Base-by-base conservation (phyloP, 2,888 invertebrate genomes). In the Nipponacmea schrenckii region DNA sequence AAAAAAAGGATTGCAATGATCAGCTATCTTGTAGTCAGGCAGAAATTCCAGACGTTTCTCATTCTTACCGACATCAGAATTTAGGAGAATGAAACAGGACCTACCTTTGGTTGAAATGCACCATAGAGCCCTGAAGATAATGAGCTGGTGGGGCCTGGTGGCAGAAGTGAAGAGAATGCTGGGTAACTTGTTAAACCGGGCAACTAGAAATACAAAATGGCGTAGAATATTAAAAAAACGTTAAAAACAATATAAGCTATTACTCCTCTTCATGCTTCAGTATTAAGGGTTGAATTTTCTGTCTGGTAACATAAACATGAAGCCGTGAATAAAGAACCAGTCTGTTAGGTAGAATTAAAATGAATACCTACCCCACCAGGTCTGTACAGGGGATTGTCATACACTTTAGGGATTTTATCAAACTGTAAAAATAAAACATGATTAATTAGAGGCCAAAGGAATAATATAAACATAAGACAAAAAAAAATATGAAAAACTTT, bases 81-180 rank as follows among this genome's bases (percentile, higher is more conserved):
- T 10, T 39, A n/a, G 39, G 10, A 39, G 39, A 39, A 8, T 8
- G 7, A 39, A 39, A 15, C 27, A 45, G 24, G 45, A 45, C 77
- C 75, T 74, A 85, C 85, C 79, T 84, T 86, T 31, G 85, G 85
- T 74, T 86, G 85, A 78, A 86, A 86, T 68, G 85, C 85, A 39
- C 85, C 85, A 20, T 82, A 81, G 8, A 84, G 75, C 44, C 85
- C 83, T 10, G 86, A 80, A 62, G 78, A 79, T 26, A 85, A 68
- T 17, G 73, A 76, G 3, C 74, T 70, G 10, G 80, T 67, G 24
- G 74, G 71, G 2, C 79, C 80, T 24, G 77, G 79, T 3, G 80
- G 79, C 8, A 83, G 74, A 63, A 85, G 75, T 20, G 83, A 78
- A 15, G 83, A 81, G n/a, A 81, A 71, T 17, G 75, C 77, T 12